phyloP scores from a whole-genome alignment of 2,797 vertebrate genomes.

The Oreortyx pictus region DNA sequence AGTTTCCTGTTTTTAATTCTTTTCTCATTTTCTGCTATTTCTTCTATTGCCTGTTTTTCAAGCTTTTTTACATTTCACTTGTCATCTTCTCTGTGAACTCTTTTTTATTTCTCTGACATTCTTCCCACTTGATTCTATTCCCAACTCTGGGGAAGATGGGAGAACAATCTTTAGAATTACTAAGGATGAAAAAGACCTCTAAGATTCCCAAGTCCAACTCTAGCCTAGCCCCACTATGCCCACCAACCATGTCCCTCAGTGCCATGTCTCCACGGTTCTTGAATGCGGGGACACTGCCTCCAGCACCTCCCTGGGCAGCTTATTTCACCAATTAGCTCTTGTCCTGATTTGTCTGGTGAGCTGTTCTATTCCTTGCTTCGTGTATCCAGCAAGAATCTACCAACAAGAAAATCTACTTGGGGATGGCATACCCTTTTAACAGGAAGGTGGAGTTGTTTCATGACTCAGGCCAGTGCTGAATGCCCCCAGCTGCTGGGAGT shows the following conservation, averaged over 20 bases:
- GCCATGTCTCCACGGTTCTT: too few relatives aligned
- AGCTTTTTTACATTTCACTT: neutral
- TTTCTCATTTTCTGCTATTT: neutral
- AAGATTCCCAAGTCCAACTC: too few relatives aligned
- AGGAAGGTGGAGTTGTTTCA: neutral
- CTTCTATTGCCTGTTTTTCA: neutral
- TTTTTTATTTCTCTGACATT: neutral
- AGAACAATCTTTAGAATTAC: neutral
- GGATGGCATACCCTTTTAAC: neutral
- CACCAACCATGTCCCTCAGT: too few relatives aligned
- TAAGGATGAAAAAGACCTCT: too few relatives aligned
- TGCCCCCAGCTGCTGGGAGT: slow-evolving; percentile 21
- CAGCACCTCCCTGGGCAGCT: too few relatives aligned
- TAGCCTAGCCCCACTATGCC: too few relatives aligned
- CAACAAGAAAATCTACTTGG: neutral
- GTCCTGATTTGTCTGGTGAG: neutral
- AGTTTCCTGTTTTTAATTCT: neutral
- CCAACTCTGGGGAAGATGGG: neutral
- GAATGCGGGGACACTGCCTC: too few relatives aligned
- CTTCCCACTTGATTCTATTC: neutral
- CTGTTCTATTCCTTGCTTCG: neutral
- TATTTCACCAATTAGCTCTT: neutral
- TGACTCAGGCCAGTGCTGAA: neutral
- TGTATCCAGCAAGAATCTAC: neutral
- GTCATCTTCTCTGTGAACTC: neutral